Conservation (phyloP, 2,797 vertebrate species). For the Microchirus variegatus region DNA sequence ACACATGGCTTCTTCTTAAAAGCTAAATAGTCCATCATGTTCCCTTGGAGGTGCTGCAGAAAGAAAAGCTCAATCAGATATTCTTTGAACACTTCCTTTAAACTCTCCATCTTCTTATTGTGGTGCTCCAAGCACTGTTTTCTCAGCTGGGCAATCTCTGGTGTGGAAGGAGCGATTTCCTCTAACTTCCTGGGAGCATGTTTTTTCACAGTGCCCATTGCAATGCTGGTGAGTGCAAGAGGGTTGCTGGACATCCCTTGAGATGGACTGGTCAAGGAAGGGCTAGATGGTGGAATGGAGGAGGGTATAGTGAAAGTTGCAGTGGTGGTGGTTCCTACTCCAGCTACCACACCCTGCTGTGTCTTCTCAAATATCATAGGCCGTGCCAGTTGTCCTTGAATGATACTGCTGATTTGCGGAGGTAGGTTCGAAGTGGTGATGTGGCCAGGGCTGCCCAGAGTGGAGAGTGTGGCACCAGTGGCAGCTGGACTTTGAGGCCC, state of each 20-base stretch:
- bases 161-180: constrained; percentile 92
- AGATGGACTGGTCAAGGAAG: constrained; percentile 85
- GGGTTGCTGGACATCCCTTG: constrained; percentile 86
- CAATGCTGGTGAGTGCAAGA: constrained; percentile 78
- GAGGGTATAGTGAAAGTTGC: constrained; percentile 87
- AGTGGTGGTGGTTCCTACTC: constrained; percentile 80
- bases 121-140: constrained; percentile 95
- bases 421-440: constrained; percentile 95
- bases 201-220: constrained; percentile 83
- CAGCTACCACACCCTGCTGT: constrained; percentile 83
- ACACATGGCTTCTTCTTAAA: constrained; percentile 97
- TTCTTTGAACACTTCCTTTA: constrained; percentile 94
- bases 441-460: constrained; percentile 89
- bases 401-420: constrained; percentile 98
- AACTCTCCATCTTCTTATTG: constrained; percentile 89
- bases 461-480: constrained; percentile 82
- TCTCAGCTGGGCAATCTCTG: constrained; percentile 92
- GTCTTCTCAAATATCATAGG: constrained; percentile 91
- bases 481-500: constrained; percentile 94
- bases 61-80: constrained; percentile 96
- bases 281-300: constrained; percentile 89
- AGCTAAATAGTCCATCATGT: constrained; percentile 98
- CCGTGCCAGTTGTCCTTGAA: constrained; percentile 93
- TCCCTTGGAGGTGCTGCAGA: constrained; percentile 96
- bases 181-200: constrained; percentile 89